Percentiles rank a stretch among this genome's conserved stretches.
Evolutionary conservation across 2,888 invertebrate species (phyloP).

Genomic region (Drosophila birchii): DNA sequence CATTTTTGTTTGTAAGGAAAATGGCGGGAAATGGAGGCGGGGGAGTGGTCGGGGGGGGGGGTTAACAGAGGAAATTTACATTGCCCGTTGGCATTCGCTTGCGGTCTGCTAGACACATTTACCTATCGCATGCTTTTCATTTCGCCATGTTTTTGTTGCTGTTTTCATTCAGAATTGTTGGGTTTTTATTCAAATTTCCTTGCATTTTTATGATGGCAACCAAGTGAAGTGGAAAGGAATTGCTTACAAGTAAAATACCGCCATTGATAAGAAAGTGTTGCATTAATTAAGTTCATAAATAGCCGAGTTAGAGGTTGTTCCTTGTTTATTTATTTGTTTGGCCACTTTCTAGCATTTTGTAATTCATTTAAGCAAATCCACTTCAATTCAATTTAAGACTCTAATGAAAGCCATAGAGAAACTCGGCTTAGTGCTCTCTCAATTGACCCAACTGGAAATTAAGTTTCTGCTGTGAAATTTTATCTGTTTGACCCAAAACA

Average conservation of each 20-base stretch:
- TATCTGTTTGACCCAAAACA: conserved; percentile 23
- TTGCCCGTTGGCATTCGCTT: conserved; percentile 35
- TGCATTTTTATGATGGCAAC: conserved; percentile 40
- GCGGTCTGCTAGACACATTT: conserved; percentile 41
- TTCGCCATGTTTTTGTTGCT: not conserved
- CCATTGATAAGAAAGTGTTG: conserved; percentile 33
- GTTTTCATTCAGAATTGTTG: conserved; percentile 3
- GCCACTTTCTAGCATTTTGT: not conserved
- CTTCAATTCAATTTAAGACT: not conserved
- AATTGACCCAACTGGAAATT: conserved; percentile 32
- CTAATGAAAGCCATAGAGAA: not conserved
- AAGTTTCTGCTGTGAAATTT: conserved; percentile 26
- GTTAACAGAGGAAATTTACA: conserved; percentile 16
- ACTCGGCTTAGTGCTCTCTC: not conserved
- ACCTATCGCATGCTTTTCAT: conserved; percentile 29
- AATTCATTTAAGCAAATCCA: not conserved
- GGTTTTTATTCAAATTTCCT: conserved; percentile 36
- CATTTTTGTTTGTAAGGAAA: conserved; percentile 19
- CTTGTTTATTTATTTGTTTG: not conserved
- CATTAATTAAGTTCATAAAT: conserved; percentile 39
- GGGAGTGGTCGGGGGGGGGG: not conserved
- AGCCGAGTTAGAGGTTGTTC: not conserved
- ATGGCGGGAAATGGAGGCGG: not conserved
- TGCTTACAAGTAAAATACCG: conserved; percentile 23
- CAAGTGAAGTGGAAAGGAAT: conserved; percentile 40